These are phyloP conservation scores for Propithecus deckenii DNA, from an alignment of 2,797 vertebrate genomes.

Conservation along the genomic window DNA sequence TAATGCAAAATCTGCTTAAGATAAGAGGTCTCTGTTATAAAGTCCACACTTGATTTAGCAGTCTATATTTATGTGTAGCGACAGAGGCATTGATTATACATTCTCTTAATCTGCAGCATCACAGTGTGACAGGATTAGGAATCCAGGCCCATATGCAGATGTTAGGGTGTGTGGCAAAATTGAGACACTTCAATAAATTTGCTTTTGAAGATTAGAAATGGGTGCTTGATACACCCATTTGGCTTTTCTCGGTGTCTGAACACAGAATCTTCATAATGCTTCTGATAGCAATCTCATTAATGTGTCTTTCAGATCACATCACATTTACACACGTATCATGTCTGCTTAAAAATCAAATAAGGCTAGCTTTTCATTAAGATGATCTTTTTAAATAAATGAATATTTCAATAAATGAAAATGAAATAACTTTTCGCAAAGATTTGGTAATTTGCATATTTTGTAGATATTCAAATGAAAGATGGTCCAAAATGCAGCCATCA, in stretches of 20 bases:
- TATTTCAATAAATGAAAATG: conserved; percentile 78
- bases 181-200: conserved; percentile 82
- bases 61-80: conserved; percentile 82
- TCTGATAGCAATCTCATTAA: conserved; percentile 79
- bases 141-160: conserved; percentile 82
- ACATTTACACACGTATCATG: conserved; percentile 79
- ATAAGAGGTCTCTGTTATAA: conserved; percentile 76
- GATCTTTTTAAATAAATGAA: conserved; percentile 71
- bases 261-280: conserved; percentile 82
- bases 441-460: conserved; percentile 75
- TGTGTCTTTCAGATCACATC: conserved; percentile 81
- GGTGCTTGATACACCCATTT: conserved; percentile 79
- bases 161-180: conserved; percentile 80
- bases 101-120: conserved; percentile 85
- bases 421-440: conserved; percentile 78
- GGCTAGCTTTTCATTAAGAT: conserved; percentile 72
- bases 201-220: conserved; percentile 78
- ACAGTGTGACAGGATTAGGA: conserved; percentile 84
- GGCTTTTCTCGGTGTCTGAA: conserved; percentile 82
- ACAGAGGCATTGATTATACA: conserved; percentile 86
- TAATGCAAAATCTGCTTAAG: conserved; percentile 79
- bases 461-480: conserved; percentile 81
- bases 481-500: conserved; percentile 65
- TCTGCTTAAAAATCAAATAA: conserved; percentile 82
- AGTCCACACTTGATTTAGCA: conserved; percentile 84